Evolutionary conservation across 1,140 invertebrate species (phyloP).

Genomic region (Drosophila nebulosa): DNA sequence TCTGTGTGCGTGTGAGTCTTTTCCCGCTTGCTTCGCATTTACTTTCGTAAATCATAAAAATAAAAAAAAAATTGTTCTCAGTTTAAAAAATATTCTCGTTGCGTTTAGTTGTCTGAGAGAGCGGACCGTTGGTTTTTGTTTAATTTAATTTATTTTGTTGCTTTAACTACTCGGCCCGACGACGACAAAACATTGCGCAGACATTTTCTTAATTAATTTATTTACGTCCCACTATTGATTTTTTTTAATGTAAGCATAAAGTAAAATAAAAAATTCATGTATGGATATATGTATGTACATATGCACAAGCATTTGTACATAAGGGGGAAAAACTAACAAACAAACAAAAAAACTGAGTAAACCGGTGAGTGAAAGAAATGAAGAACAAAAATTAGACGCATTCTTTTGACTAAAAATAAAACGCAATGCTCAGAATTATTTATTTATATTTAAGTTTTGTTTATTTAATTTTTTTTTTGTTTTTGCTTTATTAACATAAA

Average conservation of each 20-base stretch:
- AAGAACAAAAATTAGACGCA: neutral
- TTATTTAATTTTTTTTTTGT: slow-evolving; percentile 30
- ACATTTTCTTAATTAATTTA: slow-evolving; percentile 57
- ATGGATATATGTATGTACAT: slow-evolving; percentile 8
- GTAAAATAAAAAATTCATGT: slow-evolving; percentile 24
- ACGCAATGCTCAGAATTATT: slow-evolving; percentile 16
- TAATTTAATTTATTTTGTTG: slow-evolving; percentile 21
- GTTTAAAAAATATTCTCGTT: slow-evolving; percentile 49
- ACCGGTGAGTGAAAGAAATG: slow-evolving; percentile 7
- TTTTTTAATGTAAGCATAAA: slow-evolving; percentile 52
- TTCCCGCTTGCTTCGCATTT: slow-evolving; percentile 29
- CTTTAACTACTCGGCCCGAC: neutral
- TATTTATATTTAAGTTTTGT: slow-evolving; percentile 32
- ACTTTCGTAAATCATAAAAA: slow-evolving; percentile 45
- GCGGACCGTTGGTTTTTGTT: slow-evolving; percentile 21
- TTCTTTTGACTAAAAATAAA: slow-evolving; percentile 33
- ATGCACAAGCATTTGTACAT: neutral
- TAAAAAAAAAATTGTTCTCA: slow-evolving; percentile 56
- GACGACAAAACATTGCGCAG: slow-evolving; percentile 33
- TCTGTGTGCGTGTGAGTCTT: slow-evolving; percentile 20
- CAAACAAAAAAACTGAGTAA: slow-evolving; percentile 48
- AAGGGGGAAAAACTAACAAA: slow-evolving; percentile 48
- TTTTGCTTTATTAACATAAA: neutral
- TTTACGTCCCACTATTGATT: slow-evolving; percentile 53
- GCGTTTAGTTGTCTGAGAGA: slow-evolving; percentile 43